Evolutionary conservation across 1,140 invertebrate species (phyloP), one percentile per base, ranked within the genome.

Genomic region (Pomacea maculata): DNA sequence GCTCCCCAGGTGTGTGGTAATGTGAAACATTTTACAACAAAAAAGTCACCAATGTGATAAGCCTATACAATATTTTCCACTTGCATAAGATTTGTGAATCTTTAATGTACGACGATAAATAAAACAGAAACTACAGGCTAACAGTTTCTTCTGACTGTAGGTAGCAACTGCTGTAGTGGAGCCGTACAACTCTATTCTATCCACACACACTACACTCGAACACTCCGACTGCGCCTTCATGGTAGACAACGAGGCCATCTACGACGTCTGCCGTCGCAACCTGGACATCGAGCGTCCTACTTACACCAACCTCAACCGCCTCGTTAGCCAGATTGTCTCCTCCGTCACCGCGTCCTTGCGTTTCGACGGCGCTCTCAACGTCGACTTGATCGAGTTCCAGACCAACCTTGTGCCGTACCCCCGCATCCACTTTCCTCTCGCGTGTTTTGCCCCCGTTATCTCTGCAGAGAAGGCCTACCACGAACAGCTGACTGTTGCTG

Each of bases 231-330:
- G 91, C 78, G 90, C 91, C 52, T 92, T 92, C 83, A 86, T 96
- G 95, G 85, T 96, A 29, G 95, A 96, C 91, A 96, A 95, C 89
- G 96, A 97, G 90, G 96, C 95, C 83, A 97, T 97, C 88, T 97
- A 97, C 85, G 96, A 97, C 88, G 97, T 97, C 90, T 97, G 96
- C 91, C 93, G 95, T 71, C 93, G 95, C 67, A 97, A 96, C 89
- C 89, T 97, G 86, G 95, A 96, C 90, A 96, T 97, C 83, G 95
- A 96, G 85, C 93, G 95, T 65, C 95, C 95, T 17, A 80, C 83
- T n/a, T 89, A 87, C 83, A 85, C 83, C 61, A 88, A 88, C 82
- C 75, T 88, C 63, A 89, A 89, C 77, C 55, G 88, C 15, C 78
- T 90, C 6, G 86, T 90, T 73, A 84, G 57, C 57, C 57, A 61